These are phyloP conservation scores for Crenuchus spilurus DNA, from an alignment of 2,797 vertebrate genomes.

Conservation along the genomic window DNA sequence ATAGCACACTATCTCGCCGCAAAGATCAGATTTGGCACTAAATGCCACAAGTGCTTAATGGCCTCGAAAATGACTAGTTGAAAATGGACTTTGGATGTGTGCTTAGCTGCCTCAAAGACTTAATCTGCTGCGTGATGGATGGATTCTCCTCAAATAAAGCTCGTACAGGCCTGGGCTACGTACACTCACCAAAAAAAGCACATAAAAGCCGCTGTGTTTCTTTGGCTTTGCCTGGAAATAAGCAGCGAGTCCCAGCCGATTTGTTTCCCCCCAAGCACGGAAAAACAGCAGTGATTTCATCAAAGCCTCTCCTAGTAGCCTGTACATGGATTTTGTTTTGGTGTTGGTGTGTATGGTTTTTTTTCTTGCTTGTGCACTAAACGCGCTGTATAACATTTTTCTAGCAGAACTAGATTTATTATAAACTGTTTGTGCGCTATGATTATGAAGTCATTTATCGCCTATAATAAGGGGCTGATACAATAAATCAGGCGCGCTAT, in stretches of 20 bases:
- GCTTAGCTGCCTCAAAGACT: constrained; percentile 88
- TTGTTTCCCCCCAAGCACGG: not conserved
- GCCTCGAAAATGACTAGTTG: constrained; percentile 90
- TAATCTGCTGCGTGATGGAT: constrained; percentile 85
- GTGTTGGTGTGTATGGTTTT: not conserved
- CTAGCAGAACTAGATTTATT: constrained; percentile 45
- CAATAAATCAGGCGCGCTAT: constrained; percentile 80
- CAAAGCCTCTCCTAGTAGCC: constrained; percentile 7
- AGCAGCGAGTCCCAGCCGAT: constrained; percentile 1
- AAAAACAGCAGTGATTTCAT: constrained; percentile 31
- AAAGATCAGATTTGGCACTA: constrained; percentile 85
- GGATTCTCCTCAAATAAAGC: constrained; percentile 58
- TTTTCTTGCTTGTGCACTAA: not conserved
- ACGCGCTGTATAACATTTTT: constrained; percentile 19
- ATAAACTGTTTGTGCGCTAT: constrained; percentile 48
- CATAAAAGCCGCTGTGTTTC: not conserved
- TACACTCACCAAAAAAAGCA: not conserved
- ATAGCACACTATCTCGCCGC: constrained; percentile 89
- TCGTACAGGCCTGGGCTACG: constrained; percentile 26
- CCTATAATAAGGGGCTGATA: constrained; percentile 47
- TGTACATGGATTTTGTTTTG: constrained; percentile 1
- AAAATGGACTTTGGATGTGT: constrained; percentile 92
- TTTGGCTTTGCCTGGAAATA: constrained; percentile 13
- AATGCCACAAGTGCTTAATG: constrained; percentile 90
- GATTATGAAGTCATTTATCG: constrained; percentile 63